phyloP scores from a whole-genome alignment of 1,140 invertebrate species.

The Argopecten irradians region DNA sequence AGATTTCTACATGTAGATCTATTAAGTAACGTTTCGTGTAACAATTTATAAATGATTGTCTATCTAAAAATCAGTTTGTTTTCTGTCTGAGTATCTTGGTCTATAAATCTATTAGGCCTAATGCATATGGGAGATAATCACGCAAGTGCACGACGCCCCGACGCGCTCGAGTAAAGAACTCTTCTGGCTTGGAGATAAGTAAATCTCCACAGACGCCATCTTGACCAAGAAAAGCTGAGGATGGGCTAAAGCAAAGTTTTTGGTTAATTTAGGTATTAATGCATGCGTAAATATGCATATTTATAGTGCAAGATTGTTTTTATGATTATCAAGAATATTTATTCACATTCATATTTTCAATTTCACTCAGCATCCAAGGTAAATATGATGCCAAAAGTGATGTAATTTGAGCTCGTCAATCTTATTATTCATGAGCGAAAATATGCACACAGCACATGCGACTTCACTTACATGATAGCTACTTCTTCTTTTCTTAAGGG shows the following conservation, averaged over 20 bases:
- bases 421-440: neutral
- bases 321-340: neutral
- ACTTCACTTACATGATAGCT: too few relatives aligned
- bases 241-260: neutral
- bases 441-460: too few relatives aligned
- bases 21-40: too few relatives aligned
- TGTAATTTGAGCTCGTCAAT: constrained; percentile 1
- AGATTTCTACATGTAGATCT: too few relatives aligned
- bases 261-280: neutral
- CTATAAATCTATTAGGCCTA: too few relatives aligned
- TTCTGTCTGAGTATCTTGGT: too few relatives aligned
- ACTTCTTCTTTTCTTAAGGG: too few relatives aligned
- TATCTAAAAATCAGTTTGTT: too few relatives aligned
- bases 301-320: neutral
- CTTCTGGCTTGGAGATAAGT: neutral
- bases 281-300: neutral
- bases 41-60: too few relatives aligned
- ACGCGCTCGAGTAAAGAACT: neutral
- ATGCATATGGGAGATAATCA: too few relatives aligned
- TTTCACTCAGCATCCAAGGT: neutral
- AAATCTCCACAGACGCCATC: neutral
- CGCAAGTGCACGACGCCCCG: too few relatives aligned
- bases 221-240: constrained; percentile 5
- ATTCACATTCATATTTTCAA: neutral
- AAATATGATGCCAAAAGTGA: neutral